Evolutionary conservation across 1,140 invertebrate genomes (phyloP).

Genomic region (Drosophila santomea): DNA sequence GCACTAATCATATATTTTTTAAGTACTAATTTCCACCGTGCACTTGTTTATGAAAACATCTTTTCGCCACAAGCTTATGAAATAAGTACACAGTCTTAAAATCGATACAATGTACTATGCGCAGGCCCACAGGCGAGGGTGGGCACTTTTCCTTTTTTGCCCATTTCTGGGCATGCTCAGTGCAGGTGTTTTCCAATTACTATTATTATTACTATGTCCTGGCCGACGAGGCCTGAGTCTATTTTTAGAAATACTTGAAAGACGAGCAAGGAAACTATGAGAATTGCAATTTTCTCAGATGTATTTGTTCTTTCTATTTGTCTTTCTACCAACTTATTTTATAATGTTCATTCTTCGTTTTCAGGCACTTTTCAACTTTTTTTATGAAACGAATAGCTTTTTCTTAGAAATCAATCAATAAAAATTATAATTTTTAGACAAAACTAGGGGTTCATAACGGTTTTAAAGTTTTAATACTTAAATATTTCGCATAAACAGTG

Average conservation of each 20-base stretch:
- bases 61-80: slow-evolving; percentile 36
- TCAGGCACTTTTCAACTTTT: too few relatives aligned
- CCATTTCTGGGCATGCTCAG: slow-evolving; percentile 50
- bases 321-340: too few relatives aligned
- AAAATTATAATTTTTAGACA: neutral
- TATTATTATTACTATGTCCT: slow-evolving; percentile 14
- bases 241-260: neutral
- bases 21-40: slow-evolving; percentile 15
- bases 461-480: neutral
- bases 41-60: slow-evolving; percentile 52
- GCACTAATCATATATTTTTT: slow-evolving; percentile 25
- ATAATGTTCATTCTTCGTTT: too few relatives aligned
- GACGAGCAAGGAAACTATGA: too few relatives aligned
- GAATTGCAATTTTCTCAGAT: too few relatives aligned
- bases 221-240: neutral
- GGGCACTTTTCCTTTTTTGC: slow-evolving; percentile 13
- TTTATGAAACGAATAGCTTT: too few relatives aligned
- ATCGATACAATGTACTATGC: slow-evolving; percentile 47
- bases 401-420: too few relatives aligned
- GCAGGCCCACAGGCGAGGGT: slow-evolving; percentile 38
- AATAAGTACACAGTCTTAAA: slow-evolving; percentile 45
- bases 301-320: too few relatives aligned
- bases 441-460: neutral
- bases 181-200: slow-evolving; percentile 16
- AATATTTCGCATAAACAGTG: neutral